phyloP scores from a whole-genome alignment of 1,140 invertebrate genomes.

The Diorhabda sublineata region DNA sequence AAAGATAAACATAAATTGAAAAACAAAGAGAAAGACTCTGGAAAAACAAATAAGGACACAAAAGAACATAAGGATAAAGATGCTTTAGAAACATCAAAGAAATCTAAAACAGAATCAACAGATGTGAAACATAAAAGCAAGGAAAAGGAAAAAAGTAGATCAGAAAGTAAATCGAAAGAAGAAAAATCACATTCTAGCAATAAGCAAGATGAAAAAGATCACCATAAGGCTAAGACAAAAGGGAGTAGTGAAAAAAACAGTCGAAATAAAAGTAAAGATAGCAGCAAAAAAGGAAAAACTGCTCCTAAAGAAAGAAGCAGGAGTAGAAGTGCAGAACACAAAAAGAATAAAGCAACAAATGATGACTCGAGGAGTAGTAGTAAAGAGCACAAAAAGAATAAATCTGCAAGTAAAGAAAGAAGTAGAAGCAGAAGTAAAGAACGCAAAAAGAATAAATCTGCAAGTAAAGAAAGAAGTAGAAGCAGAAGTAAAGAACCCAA shows the following conservation, averaged over 20 bases:
- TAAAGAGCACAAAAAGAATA: constrained; percentile 4
- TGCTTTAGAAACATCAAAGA: constrained; percentile 21
- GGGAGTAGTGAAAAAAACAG: constrained; percentile 26
- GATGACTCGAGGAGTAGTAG: background rate
- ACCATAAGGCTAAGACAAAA: constrained; percentile 26
- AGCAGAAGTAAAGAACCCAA: constrained; percentile 18
- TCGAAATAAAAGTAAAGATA: constrained; percentile 22
- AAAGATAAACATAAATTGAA: constrained; percentile 18
- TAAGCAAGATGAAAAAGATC: background rate
- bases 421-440: background rate
- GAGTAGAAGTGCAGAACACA: constrained; percentile 10
- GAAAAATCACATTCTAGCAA: constrained; percentile 9
- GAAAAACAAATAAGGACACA: background rate
- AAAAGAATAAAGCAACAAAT: constrained; percentile 16
- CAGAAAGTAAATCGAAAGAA: constrained; percentile 32
- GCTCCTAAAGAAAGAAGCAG: constrained; percentile 8
- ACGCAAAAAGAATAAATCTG: constrained; percentile 8
- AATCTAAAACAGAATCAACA: constrained; percentile 10
- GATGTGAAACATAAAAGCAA: constrained; percentile 29
- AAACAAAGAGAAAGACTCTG: constrained; percentile 16
- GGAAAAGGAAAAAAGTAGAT: constrained; percentile 16
- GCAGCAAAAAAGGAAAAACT: constrained; percentile 14
- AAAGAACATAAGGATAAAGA: background rate
- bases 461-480: constrained; percentile 10
- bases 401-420: constrained; percentile 6